Evolutionary conservation across 2,113 vertebrate genomes (phyloP).

Genomic region (Dunckerocampus dactyliophorus): DNA sequence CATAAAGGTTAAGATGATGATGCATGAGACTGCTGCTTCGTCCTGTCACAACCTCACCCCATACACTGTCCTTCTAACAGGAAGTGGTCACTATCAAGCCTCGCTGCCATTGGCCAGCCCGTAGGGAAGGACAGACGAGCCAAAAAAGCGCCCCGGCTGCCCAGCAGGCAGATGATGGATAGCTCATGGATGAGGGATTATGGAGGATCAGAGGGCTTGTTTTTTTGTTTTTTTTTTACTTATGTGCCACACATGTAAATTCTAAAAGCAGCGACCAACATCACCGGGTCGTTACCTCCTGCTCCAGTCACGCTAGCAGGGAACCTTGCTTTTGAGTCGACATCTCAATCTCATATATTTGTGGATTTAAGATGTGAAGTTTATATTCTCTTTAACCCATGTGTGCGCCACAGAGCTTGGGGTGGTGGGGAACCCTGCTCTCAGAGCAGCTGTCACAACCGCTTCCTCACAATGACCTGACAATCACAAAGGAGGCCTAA

Average conservation of each 20-base stretch:
- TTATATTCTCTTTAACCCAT: background rate
- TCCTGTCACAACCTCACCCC: slow-evolving; percentile 3
- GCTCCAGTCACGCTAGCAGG: slow-evolving; percentile 16
- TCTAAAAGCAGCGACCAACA: slow-evolving; percentile 13
- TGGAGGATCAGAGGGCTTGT: slow-evolving; percentile 40
- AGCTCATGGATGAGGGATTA: slow-evolving; percentile 53
- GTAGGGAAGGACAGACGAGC: slow-evolving; percentile 4
- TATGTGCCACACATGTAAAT: slow-evolving; percentile 21
- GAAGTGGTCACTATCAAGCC: slow-evolving; percentile 24
- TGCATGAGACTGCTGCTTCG: slow-evolving; percentile 1
- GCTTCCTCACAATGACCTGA: slow-evolving; percentile 47
- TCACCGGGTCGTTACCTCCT: slow-evolving; percentile 8
- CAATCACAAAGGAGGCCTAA: slow-evolving; percentile 47
- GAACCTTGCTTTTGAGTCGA: slow-evolving; percentile 3
- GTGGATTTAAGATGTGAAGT: background rate
- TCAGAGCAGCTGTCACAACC: slow-evolving; percentile 39
- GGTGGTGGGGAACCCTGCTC: background rate
- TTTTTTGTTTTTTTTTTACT: slow-evolving; percentile 39
- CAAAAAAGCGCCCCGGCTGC: slow-evolving; percentile 39
- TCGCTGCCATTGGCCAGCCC: slow-evolving; percentile 34
- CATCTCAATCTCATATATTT: background rate
- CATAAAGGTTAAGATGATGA: slow-evolving; percentile 10
- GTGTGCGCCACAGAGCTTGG: background rate
- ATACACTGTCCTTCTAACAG: slow-evolving; percentile 15
- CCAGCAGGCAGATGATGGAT: slow-evolving; percentile 52